Base-by-base conservation (phyloP, 30 jellyfish, hydroid and myxozoan genomes). In the Sanderia malayensis region DNA sequence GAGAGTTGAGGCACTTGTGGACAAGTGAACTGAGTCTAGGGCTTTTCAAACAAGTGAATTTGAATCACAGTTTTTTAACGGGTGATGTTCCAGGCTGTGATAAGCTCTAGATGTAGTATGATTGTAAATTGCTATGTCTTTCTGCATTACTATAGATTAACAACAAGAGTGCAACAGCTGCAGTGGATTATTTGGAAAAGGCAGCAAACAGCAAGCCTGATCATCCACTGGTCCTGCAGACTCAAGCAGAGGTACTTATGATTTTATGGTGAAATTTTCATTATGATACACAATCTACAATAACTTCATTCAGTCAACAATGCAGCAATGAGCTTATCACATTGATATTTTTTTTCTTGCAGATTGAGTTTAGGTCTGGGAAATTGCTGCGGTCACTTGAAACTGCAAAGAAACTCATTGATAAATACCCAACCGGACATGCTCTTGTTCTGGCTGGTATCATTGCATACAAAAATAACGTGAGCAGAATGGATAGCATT, bases 401-500 rank as follows among this genome's bases (percentile, higher is more conserved):
- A 25, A 94, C 89, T 63, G 93, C 95, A 17, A 92, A 84, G 30
- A 84, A 85, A 44, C 94, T 64, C 69, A 85, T 92, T 3, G 86
- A 80, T 10, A 58, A 37, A 3, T 66, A 72, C 60, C 94, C 93
- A 21, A 88, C 79, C 76, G 96, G 96, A 0, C 89, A 84, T 45
- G 89, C 95, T 19, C 87, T 81, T 74, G 92, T 80, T 0, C 55
- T 81, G 74, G 98, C 96, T 44, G 98, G 95, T 26, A 84, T 92
- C 17, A 73, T 92, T 31, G 85, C 95, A 17, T 84, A 77, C 74
- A 84, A 92, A 60, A 61, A 83, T 37, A 90, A 73, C 60, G 98
- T 87, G 46, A 64, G 91, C n/a, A n/a, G n/a, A n/a, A n/a, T n/a
- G n/a, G n/a, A n/a, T n/a, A n/a, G n/a, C n/a, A n/a, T n/a, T n/a